These are phyloP conservation scores for Plecotus auritus DNA, from an alignment of 2,113 vertebrate genomes.

Conservation along the genomic window DNA sequence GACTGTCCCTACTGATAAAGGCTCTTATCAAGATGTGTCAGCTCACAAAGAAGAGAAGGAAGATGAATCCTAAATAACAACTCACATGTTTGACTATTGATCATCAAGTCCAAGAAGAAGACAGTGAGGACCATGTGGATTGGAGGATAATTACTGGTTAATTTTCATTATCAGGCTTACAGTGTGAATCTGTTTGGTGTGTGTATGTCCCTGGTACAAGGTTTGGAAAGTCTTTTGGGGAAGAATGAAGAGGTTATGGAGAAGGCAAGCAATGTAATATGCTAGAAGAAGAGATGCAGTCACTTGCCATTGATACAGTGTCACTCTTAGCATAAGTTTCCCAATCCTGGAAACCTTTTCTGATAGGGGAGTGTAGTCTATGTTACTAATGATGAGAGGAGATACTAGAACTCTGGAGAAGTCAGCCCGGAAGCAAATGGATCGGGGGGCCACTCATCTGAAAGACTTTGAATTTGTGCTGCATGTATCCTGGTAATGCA, in stretches of 20 bases:
- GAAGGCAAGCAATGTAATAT: neutral
- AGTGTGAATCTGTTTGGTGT: neutral
- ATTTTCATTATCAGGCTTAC: neutral
- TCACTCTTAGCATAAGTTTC: neutral
- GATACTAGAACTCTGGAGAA: neutral
- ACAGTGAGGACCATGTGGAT: neutral
- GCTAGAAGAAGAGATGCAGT: neutral
- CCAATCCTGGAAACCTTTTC: neutral
- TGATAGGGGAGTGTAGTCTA: neutral
- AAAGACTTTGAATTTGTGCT: constrained; percentile 5
- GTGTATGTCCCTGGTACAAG: neutral
- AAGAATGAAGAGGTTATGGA: neutral
- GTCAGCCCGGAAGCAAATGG: neutral
- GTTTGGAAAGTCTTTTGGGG: neutral
- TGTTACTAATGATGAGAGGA: neutral
- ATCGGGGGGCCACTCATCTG: neutral
- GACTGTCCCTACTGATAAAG: neutral
- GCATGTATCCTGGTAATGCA: neutral
- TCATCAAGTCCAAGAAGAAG: neutral
- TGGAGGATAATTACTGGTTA: neutral
- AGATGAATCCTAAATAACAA: neutral
- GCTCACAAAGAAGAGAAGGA: neutral
- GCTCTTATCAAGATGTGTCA: neutral
- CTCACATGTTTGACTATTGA: neutral
- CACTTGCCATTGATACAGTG: neutral